Base-by-base conservation (phyloP, 2,888 invertebrate species). In the Pseudococcus jackbeardsleyi region DNA sequence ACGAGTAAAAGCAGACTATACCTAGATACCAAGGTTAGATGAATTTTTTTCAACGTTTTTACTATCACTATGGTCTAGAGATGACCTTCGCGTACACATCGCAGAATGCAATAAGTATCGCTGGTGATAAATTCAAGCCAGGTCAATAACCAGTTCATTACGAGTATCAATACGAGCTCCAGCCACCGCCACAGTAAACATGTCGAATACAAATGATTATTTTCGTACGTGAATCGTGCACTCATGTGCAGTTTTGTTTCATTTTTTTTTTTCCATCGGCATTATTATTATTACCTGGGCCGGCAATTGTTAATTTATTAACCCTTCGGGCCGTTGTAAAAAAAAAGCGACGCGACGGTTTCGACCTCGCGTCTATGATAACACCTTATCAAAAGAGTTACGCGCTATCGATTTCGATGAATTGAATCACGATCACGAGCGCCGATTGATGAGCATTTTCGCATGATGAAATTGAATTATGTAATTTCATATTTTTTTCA, bases 121-220 rank as follows among this genome's bases (percentile, higher is more conserved):
- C 8, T 26, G 68, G 26, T 11, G 79, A 42, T 79, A 42, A 42
- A 79, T 79, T 79, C 79, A 79, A 39, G 15, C 17, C 42, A n/a
- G 79, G 79, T 79, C 79, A 79, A 79, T 79, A 79, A 79, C 79
- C 79, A 79, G 79, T 79, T 79, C 79, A 42, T 42, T 79, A 42
- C 17, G 59, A 59, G n/a, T n/a, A 59, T 59, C 59, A 59, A 59
- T 59, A 59, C n/a, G 59, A 59, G 59, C n/a, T 17, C 17, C 11
- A 79, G 68, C 68, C 68, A 26, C 26, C 19, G 68, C 68, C 17
- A 26, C 26, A 0, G 68, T 15, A 4, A 4, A 26, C 17, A 26
- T 26, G 26, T 68, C 68, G 68, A 68, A 68, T 26, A 68, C 26
- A 68, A 68, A 68, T 12, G 26, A 68, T 59, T n/a, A 59, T 22